These are phyloP conservation scores for Megaceryle maxima DNA, from an alignment of 2,113 vertebrate genomes.

Conservation along the genomic window DNA sequence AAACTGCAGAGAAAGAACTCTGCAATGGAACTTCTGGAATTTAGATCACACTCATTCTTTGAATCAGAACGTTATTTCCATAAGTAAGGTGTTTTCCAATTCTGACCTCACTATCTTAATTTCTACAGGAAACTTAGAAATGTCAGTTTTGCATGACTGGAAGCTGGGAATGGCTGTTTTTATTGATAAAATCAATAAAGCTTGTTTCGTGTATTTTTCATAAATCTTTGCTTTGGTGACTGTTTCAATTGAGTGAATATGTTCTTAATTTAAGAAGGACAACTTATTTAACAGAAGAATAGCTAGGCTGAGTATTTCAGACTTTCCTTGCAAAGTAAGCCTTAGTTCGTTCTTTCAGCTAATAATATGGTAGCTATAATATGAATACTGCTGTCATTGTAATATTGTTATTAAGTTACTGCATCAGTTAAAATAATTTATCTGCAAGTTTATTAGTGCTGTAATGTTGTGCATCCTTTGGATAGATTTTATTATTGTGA, in stretches of 20 bases:
- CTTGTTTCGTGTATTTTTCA: not conserved
- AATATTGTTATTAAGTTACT: conserved; percentile 33
- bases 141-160: not conserved
- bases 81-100: not conserved
- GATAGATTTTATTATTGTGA: conserved; percentile 20
- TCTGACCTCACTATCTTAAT: not conserved
- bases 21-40: not conserved
- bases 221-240: not conserved
- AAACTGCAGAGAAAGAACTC: not conserved
- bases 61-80: not conserved
- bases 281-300: conserved; percentile 27
- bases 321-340: not conserved
- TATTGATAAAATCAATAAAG: not conserved
- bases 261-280: not conserved
- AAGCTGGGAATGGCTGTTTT: not conserved
- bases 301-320: not conserved
- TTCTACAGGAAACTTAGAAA: not conserved
- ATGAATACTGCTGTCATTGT: not conserved
- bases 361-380: not conserved
- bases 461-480: conserved; percentile 27
- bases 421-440: conserved; percentile 49
- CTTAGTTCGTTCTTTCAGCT: not conserved
- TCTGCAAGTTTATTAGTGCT: conserved; percentile 34
- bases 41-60: not conserved
- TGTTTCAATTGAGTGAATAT: not conserved